Conservation (phyloP, 1,140 invertebrate genomes). For the Drosophila sp. region DNA sequence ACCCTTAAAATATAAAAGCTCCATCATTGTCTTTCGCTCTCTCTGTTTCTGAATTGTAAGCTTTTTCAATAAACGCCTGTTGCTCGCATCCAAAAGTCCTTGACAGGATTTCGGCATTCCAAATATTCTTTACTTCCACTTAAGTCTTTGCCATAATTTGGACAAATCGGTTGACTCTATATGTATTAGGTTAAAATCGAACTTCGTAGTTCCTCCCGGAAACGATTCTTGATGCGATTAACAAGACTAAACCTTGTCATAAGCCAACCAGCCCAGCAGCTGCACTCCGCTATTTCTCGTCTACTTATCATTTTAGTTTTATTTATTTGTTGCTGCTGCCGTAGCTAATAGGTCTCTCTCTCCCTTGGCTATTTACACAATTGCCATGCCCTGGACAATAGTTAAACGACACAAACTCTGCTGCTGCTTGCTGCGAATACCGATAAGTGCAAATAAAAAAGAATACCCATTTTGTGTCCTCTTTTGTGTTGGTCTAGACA, state of each 20-base stretch:
- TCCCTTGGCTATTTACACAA: slow-evolving; percentile 60
- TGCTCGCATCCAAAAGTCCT: neutral
- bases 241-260: neutral
- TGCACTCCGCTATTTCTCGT: slow-evolving; percentile 17
- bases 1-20: slow-evolving; percentile 26
- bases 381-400: slow-evolving; percentile 58
- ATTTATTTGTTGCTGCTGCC: slow-evolving; percentile 13
- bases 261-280: neutral
- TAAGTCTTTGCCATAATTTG: too few species aligned
- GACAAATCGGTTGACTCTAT: too few species aligned
- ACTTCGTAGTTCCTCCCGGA: neutral
- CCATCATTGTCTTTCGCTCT: slow-evolving; percentile 28
- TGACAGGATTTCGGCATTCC: too few species aligned
- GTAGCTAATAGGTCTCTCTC: slow-evolving; percentile 45
- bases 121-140: too few species aligned
- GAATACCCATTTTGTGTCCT: slow-evolving; percentile 26
- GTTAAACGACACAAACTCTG: slow-evolving; percentile 20
- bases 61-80: slow-evolving; percentile 7
- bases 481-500: slow-evolving; percentile 70
- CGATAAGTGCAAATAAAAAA: slow-evolving; percentile 62
- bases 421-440: slow-evolving; percentile 49
- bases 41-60: slow-evolving; percentile 21
- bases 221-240: neutral
- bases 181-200: too few species aligned
- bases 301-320: slow-evolving; percentile 30